Percentiles rank a stretch among this genome's conserved stretches.
Conservation (phyloP, 2,113 vertebrate species). For the Garra rufa region DNA sequence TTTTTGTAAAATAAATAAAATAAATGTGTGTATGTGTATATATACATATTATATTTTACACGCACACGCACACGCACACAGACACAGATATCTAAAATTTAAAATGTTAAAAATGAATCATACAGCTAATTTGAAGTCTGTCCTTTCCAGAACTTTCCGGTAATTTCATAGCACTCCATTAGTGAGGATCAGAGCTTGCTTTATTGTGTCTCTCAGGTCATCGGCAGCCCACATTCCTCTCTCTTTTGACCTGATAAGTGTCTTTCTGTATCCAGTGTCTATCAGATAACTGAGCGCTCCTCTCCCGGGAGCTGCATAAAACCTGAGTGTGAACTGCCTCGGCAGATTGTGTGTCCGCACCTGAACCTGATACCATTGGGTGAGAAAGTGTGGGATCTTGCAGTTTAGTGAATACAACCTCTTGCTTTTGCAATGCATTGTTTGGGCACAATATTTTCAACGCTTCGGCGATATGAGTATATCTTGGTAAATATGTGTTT, state of each 20-base stretch:
- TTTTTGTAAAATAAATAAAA: not conserved
- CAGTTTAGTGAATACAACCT: not conserved
- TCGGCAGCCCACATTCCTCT: constrained; percentile 11
- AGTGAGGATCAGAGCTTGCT: constrained; percentile 21
- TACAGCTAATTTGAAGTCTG: not conserved
- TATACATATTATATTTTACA: no score
- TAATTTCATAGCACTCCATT: constrained; percentile 37
- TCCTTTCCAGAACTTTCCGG: not conserved
- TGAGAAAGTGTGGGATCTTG: constrained; percentile 34
- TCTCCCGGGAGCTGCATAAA: constrained; percentile 49
- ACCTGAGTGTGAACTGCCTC: constrained; percentile 15
- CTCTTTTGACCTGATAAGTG: constrained; percentile 54
- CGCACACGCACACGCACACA: no score
- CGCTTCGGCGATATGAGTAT: not conserved
- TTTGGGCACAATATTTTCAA: not conserved
- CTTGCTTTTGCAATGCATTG: constrained; percentile 9
- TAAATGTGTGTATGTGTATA: not conserved
- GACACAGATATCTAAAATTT: not conserved
- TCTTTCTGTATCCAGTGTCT: constrained; percentile 54
- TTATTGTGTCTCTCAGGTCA: constrained; percentile 31
- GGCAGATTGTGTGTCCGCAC: constrained; percentile 47
- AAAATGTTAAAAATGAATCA: not conserved
- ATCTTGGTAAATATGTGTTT: not conserved
- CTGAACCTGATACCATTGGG: constrained; percentile 47
- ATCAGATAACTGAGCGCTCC: constrained; percentile 40